Conservation (phyloP, 2,113 vertebrate genomes). For the Vidua macroura region DNA sequence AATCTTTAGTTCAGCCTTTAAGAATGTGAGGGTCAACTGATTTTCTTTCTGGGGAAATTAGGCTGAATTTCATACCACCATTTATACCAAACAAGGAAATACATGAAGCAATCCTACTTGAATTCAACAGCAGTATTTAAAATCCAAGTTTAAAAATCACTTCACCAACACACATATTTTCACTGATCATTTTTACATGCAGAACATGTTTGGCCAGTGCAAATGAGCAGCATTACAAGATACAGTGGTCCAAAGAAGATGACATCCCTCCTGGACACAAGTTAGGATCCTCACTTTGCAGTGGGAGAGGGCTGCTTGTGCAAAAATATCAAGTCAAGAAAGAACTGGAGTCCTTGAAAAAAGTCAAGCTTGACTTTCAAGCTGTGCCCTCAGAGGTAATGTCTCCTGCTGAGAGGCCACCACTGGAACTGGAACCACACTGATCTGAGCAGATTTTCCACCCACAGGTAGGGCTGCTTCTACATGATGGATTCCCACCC, state of each 20-base stretch:
- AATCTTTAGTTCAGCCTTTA: constrained; percentile 77
- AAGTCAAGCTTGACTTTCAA: not conserved
- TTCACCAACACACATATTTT: not conserved
- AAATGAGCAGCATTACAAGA: not conserved
- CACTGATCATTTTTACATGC: not conserved
- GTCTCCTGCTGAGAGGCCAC: not conserved
- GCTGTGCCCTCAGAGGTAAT: not conserved
- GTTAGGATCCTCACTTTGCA: not conserved
- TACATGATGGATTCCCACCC: constrained; percentile 54
- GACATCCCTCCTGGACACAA: not conserved
- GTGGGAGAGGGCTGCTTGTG: not conserved
- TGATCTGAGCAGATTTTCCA: constrained; percentile 21
- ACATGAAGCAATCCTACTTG: not conserved
- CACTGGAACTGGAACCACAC: not conserved
- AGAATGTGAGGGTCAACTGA: constrained; percentile 78
- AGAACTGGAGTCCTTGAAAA: not conserved
- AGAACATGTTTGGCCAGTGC: not conserved
- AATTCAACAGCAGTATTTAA: constrained; percentile 21
- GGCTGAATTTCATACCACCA: constrained; percentile 64
- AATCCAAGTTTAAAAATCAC: not conserved
- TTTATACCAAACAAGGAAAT: constrained; percentile 70
- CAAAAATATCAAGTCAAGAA: not conserved
- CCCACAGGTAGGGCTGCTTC: not conserved
- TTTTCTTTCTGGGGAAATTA: constrained; percentile 72
- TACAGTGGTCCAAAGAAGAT: not conserved